Conservation (phyloP, 2,797 vertebrate genomes). For the Rhinogobio ventralis region DNA sequence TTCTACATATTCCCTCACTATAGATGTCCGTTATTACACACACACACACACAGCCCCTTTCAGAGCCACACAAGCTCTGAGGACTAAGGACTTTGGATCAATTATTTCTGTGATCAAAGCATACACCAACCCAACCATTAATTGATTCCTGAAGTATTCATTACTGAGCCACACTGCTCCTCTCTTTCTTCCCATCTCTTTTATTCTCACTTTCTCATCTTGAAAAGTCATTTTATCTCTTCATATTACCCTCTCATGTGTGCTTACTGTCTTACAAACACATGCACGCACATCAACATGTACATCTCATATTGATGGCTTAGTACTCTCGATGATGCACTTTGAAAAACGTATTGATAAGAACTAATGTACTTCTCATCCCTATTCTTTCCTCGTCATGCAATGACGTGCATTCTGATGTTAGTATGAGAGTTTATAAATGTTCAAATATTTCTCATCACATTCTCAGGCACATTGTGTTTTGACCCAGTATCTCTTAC, state of each 20-base stretch:
- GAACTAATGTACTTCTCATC: background rate
- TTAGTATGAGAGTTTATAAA: background rate
- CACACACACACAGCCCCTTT: conserved; percentile 34
- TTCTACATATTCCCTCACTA: conserved; percentile 34
- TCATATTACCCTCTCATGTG: conserved; percentile 29
- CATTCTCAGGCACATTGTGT: background rate
- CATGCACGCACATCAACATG: conserved; percentile 2
- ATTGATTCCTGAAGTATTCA: conserved; percentile 62
- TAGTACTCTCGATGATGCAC: conserved; percentile 14
- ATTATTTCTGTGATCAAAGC: conserved; percentile 75
- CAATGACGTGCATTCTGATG: conserved; percentile 1
- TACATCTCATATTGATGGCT: conserved; percentile 32
- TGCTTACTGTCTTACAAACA: conserved; percentile 49
- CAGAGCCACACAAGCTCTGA: conserved; percentile 27
- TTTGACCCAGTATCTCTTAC: background rate
- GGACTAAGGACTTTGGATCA: conserved; percentile 62
- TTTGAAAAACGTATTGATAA: conserved; percentile 31
- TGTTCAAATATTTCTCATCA: too few relatives aligned
- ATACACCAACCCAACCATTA: conserved; percentile 65
- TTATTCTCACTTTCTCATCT: conserved; percentile 37
- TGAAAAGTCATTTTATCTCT: conserved; percentile 44
- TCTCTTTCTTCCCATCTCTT: conserved; percentile 41
- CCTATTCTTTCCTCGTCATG: background rate
- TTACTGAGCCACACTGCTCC: conserved; percentile 63
- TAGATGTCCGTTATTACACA: background rate